A percentile compares a stretch with the other conserved stretches of the same genome.
Conservation (phyloP, 2,797 vertebrate species). For the Hafferia zeledoni region DNA sequence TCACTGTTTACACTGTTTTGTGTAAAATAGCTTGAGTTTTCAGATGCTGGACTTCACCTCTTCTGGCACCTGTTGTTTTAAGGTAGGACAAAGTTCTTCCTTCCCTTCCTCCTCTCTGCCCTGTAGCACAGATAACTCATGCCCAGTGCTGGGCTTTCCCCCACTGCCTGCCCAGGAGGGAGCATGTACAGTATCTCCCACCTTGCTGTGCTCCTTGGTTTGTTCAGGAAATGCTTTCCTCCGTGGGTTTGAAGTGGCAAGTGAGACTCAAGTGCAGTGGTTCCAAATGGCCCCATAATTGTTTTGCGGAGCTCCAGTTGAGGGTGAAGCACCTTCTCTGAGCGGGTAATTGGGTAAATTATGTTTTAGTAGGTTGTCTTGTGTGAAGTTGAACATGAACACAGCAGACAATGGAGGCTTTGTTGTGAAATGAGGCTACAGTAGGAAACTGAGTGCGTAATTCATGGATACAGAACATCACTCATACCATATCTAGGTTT, state of each 20-base stretch:
- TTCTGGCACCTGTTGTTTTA: neutral
- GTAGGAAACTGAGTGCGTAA: neutral
- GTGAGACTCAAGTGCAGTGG: neutral
- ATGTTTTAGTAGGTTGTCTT: constrained; percentile 6
- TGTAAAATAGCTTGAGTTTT: neutral
- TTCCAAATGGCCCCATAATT: neutral
- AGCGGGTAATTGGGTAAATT: constrained; percentile 19
- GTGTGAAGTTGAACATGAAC: neutral
- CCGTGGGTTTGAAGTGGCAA: neutral
- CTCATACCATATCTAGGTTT: neutral
- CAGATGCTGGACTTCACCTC: neutral
- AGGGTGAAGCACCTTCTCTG: constrained; percentile 20
- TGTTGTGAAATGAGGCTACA: neutral
- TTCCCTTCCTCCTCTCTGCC: neutral
- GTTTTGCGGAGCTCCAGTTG: neutral
- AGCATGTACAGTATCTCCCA: neutral
- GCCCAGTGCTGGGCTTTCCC: neutral
- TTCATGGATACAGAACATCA: neutral
- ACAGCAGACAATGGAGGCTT: neutral
- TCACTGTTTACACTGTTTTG: neutral
- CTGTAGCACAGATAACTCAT: neutral
- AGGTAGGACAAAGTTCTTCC: neutral
- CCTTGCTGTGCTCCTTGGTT: neutral
- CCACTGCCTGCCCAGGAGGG: neutral
- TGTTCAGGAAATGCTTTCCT: neutral